Percentiles rank a stretch among this genome's conserved stretches.
These are phyloP conservation scores for Orthosia gracilis DNA, from an alignment of 2,888 invertebrate genomes.

Conservation along the genomic window DNA sequence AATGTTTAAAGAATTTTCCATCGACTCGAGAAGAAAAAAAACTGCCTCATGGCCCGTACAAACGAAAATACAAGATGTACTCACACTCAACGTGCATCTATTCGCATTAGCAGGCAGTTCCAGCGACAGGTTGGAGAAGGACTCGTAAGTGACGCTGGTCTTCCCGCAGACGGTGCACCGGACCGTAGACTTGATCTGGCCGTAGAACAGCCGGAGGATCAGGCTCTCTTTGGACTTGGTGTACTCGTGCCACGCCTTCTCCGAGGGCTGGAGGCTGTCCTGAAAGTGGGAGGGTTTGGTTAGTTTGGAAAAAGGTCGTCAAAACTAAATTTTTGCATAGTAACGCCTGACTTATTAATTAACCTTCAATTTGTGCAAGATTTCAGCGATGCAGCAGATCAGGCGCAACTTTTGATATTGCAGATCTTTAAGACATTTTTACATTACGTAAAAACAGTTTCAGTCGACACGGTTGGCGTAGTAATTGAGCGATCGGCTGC, in stretches of 20 bases:
- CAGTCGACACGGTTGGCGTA: no score
- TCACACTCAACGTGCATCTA: constrained; percentile 91
- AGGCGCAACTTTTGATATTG: no score
- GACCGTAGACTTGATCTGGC: constrained; percentile 96
- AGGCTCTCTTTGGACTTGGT: constrained; percentile 93
- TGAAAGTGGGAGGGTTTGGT: constrained; percentile 61
- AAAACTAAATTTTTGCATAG: no score
- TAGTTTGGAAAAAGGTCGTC: not conserved
- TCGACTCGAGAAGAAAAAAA: no score
- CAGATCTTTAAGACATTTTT: no score
- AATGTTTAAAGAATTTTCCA: no score
- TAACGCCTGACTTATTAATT: no score
- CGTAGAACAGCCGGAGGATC: constrained; percentile 95
- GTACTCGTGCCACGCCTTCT: constrained; percentile 94
- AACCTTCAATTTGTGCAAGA: no score
- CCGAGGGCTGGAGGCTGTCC: constrained; percentile 85
- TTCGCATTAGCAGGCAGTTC: constrained; percentile 93
- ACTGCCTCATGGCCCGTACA: no score
- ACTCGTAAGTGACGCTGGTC: constrained; percentile 96
- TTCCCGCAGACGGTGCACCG: constrained; percentile 94
- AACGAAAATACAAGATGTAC: constrained; percentile 30
- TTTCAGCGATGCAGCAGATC: no score
- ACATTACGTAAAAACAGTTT: no score
- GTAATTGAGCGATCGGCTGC: no score
- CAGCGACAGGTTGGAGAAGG: constrained; percentile 96